Percentiles rank a stretch among this genome's conserved stretches.
phyloP scores from a whole-genome alignment of 1,140 invertebrate genomes.

The Nebria ingens region DNA sequence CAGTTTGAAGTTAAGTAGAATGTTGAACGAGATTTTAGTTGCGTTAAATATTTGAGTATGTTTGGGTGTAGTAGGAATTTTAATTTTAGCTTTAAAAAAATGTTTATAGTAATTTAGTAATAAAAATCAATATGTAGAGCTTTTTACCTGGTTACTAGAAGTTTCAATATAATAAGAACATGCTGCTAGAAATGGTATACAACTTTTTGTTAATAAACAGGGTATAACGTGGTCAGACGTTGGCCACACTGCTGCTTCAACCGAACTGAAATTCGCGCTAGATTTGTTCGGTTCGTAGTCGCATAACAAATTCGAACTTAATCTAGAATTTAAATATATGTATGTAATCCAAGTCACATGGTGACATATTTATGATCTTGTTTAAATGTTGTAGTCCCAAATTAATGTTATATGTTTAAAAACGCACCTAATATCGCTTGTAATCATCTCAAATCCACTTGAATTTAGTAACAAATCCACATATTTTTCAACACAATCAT shows the following conservation, averaged over 20 bases:
- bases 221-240: conserved; percentile 40
- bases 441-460: conserved; percentile 23
- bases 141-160: conserved; percentile 19
- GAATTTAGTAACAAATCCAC: conserved; percentile 19
- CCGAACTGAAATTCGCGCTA: conserved; percentile 28
- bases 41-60: conserved; percentile 23
- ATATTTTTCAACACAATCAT: neutral
- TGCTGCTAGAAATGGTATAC: conserved; percentile 38
- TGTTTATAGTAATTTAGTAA: conserved; percentile 14
- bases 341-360: conserved; percentile 13
- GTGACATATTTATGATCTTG: conserved; percentile 13
- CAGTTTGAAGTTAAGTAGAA: conserved; percentile 39
- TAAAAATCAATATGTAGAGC: too few species aligned
- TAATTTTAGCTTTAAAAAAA: conserved; percentile 33
- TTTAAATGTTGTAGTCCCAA: too few species aligned
- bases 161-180: conserved; percentile 31
- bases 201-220: conserved; percentile 36
- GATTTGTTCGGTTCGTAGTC: conserved; percentile 35
- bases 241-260: conserved; percentile 35
- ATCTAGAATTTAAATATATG: conserved; percentile 32
- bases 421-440: conserved; percentile 21
- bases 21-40: conserved; percentile 18
- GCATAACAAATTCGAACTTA: conserved; percentile 37
- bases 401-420: too few species aligned
- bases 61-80: conserved; percentile 26